Evolutionary conservation across 2,113 vertebrate genomes (phyloP), one percentile per base, ranked within the genome.

Genomic region (Cyphomyrus discorhynchus): DNA sequence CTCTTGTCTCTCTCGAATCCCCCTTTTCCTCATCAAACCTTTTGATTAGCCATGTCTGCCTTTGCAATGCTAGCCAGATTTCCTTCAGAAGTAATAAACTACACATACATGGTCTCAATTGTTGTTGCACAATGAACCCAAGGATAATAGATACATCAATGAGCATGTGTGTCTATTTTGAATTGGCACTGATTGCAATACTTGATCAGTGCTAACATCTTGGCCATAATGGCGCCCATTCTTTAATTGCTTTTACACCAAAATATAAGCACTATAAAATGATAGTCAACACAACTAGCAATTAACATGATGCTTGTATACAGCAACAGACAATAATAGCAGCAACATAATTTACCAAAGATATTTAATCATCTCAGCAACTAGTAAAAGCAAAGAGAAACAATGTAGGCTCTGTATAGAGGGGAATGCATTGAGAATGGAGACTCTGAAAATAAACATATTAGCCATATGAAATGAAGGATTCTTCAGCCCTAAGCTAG

Each of bases 1-100:
- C 66, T 24, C 87, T 17, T 49, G 13, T 52, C 17, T 77, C 17
- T 39, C 27, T 27, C 35, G 8, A 24, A 27, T 35, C 46, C 31
- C n/a, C 27, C 17, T 27, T 10, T 27, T 39, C 11, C 46, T 47
- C 66, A 49, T 52, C 47, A 27, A 45, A 49, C 45, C 62, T 46
- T 70, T 46, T 13, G 45, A 45, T 47, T 47, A 88, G 21, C 42
- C 2, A 13, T 88, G 52, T 24, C 42, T 8, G 82, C 1, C 10
- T 21, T 39, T 21, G n/a, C 27, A 2, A 42, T 31, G 27, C 66
- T 5, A 21, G 46, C 62, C 45, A 31, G 42, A 45, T 70, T 77
- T n/a, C 46, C 17, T 89, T 52, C 70, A 80, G 58, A 47, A 47
- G 15, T 89, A 89, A 89, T 89, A 49, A 53, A 31, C 70, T 47